Base-by-base conservation (phyloP, 2,113 vertebrate genomes). In the Podarcis cretensis region DNA sequence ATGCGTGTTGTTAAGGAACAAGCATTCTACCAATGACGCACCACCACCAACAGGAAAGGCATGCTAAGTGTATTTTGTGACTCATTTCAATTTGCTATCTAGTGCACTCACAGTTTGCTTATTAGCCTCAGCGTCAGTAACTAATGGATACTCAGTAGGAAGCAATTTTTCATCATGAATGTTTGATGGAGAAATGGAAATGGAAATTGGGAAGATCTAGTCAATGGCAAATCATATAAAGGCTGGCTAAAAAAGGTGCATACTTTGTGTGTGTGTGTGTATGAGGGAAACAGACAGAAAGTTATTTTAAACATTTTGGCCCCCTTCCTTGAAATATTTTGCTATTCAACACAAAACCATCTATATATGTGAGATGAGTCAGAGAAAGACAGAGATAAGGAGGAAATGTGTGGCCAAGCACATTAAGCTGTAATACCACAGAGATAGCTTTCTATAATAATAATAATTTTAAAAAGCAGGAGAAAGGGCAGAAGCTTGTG, bases 151-250 rank as follows among this genome's bases (percentile, higher is more conserved):
- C 96, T 92, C 95, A 59, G 93, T 92, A 95, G 96, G 96, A 96
- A 97, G 95, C 92, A 21, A 87, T 93, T 96, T 96, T 94, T 95
- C 95, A 94, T 95, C 92, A 96, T 96, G 96, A 97, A 97, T 97
- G 94, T 97, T 97, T 97, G 95, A 97, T 94, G 83, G 89, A 95
- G 89, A 93, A 96, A 90, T 93, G 94, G 95, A 96, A 96, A 94
- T 81, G 93, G 95, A 95, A 95, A 95, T 0, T 1, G 89, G 12
- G 69, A 88, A 91, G 25, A 69, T 88, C 93, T 90, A 85, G 32
- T 80, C 25, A 40, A 85, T 93, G 68, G 91, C 66, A 86, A 84
- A 89, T 84, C 84, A 87, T 83, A 90, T 87, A 71, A 54, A 83
- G 16, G 81, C 23, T 30, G 43, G 54, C 16, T 81, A 30, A 43